Evolutionary conservation across 2,113 vertebrate genomes (phyloP), one percentile per base, ranked within the genome.

Genomic region (Uria lomvia): DNA sequence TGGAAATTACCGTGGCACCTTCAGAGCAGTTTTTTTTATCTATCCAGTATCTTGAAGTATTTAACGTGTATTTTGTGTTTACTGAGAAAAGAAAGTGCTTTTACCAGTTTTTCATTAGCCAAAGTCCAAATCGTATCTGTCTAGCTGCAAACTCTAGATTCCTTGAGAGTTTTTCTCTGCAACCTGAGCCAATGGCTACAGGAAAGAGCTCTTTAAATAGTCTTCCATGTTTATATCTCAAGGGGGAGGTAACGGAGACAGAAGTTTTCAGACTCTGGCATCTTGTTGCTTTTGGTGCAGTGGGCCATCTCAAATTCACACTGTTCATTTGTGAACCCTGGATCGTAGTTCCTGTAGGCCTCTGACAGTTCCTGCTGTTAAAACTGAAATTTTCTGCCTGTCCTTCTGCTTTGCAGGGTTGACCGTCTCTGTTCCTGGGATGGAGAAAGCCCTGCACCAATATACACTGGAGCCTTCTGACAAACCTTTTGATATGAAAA

Each of bases 381-480:
- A 38, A 72, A 29, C 7, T 4, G 10, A 24, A 0, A 7, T 71
- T 29, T 70, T 36, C 43, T 90, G 72, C 72, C 17, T 73, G 2
- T 84, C 32, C 4, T 86, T 27, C 59, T 73, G 1, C 90, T 55
- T 66, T 52, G 59, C 96, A 99, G 99, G 99, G 92, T 73, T 99
- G 94, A 98, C 99, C 0, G 99, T 99, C 17, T 99, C 99, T 24
- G 89, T 99, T 55, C 99, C 99, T 42, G 99, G 99, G 10, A 98
- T 99, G 98, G 99, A 99, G 96, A 99, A 99, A 88, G 99, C 99
- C 27, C 98, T 99, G 53, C 99, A 99, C 93, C 99, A 99, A 88
- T 99, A 99, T 71, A 99, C 99, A 0, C 73, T 99, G 97, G 99
- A 99, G 52, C 99, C 99, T 43, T 98, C 99, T 5, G 99, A 99